Percentiles rank a stretch among this genome's conserved stretches.
phyloP scores from a whole-genome alignment of 2,888 invertebrate genomes.

The Lobophora halterata region DNA sequence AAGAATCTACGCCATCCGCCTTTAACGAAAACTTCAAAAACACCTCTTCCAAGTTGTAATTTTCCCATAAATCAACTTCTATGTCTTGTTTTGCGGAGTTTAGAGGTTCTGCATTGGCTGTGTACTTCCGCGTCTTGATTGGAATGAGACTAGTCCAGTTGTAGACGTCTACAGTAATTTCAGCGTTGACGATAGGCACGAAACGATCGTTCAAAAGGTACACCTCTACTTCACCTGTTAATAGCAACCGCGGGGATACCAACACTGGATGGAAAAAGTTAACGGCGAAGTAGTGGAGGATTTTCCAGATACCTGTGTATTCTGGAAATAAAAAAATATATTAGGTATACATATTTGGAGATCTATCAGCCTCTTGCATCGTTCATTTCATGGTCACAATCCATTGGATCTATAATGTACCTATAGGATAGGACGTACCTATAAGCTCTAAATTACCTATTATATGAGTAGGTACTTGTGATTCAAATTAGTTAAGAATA shows the following conservation, averaged over 20 bases:
- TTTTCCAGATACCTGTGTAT: slow-evolving; percentile 88
- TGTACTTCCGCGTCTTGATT: slow-evolving; percentile 46
- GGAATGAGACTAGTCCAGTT: slow-evolving; percentile 78
- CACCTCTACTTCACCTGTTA: slow-evolving; percentile 76
- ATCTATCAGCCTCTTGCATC: too few relatives aligned
- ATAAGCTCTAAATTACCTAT: background rate
- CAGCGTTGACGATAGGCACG: slow-evolving; percentile 60
- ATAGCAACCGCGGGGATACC: slow-evolving; percentile 81
- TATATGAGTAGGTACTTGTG: too few relatives aligned
- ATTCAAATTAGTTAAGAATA: too few relatives aligned
- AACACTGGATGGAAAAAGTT: slow-evolving; percentile 91
- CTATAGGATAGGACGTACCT: too few relatives aligned
- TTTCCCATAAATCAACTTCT: slow-evolving; percentile 43
- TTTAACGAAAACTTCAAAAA: slow-evolving; percentile 76
- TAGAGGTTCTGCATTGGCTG: slow-evolving; percentile 45
- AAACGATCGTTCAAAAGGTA: slow-evolving; percentile 84
- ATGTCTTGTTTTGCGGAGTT: slow-evolving; percentile 52
- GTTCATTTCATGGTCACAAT: too few relatives aligned
- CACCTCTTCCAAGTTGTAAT: slow-evolving; percentile 45
- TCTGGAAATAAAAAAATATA: slow-evolving; percentile 72
- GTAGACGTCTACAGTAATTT: slow-evolving; percentile 79
- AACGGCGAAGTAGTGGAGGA: slow-evolving; percentile 93
- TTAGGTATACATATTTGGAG: too few relatives aligned
- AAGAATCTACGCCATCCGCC: slow-evolving; percentile 58
- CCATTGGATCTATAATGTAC: too few relatives aligned